Percentiles rank a stretch among this genome's conserved stretches.
Evolutionary conservation across 1,140 invertebrate genomes (phyloP).

Genomic region (Chironomus striatipennis): DNA sequence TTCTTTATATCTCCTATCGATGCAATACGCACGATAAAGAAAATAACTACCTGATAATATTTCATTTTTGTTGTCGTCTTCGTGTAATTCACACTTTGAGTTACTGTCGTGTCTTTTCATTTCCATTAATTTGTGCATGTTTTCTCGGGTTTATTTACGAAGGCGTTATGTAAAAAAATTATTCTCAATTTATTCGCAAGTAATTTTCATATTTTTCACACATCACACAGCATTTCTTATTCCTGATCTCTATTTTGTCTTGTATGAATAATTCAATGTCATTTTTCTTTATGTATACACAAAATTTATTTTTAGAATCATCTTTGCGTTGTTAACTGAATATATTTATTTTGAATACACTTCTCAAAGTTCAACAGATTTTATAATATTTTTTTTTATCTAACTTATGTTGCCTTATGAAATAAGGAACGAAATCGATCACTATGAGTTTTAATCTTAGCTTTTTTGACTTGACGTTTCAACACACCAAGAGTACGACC

Average conservation of each 20-base stretch:
- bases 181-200: background rate
- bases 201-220: background rate
- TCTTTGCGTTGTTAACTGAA: background rate
- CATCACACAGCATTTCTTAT: background rate
- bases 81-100: background rate
- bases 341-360: background rate
- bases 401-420: background rate
- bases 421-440: background rate
- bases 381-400: background rate
- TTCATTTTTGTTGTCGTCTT: background rate
- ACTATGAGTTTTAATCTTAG: background rate
- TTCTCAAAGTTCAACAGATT: slow-evolving; percentile 1
- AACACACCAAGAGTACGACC: background rate
- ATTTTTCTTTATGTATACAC: background rate
- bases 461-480: background rate
- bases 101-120: background rate
- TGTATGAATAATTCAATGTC: background rate
- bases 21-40: background rate
- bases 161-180: background rate
- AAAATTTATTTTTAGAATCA: slow-evolving; percentile 2
- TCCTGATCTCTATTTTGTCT: background rate
- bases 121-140: background rate
- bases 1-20: background rate
- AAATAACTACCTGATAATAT: slow-evolving; percentile 4
- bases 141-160: no score